Conservation (phyloP, 2,113 vertebrate species). For the Hepsetus odoe region DNA sequence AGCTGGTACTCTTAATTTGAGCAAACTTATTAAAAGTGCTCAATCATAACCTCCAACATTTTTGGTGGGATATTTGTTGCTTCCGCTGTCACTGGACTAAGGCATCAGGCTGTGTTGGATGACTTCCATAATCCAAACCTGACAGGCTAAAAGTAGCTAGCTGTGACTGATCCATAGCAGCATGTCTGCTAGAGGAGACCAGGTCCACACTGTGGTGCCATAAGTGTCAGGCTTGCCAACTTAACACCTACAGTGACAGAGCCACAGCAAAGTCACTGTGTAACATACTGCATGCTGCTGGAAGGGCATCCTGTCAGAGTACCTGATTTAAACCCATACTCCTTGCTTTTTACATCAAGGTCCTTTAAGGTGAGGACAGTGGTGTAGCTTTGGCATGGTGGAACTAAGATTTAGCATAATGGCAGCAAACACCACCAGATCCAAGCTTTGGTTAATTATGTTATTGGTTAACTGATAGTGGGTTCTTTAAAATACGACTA, state of each 20-base stretch:
- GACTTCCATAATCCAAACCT: constrained; percentile 32
- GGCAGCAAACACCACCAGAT: no score
- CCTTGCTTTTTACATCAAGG: not conserved
- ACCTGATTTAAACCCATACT: not conserved
- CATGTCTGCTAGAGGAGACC: constrained; percentile 16
- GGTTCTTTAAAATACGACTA: no score
- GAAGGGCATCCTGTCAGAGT: not conserved
- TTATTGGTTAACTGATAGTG: no score
- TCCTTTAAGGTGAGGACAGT: no score
- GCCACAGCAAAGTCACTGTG: constrained; percentile 9
- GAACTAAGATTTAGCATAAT: no score
- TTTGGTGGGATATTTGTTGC: no score
- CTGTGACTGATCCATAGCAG: constrained; percentile 27
- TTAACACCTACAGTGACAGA: constrained; percentile 38
- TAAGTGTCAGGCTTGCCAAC: constrained; percentile 18
- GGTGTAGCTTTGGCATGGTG: no score
- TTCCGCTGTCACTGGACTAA: constrained; percentile 14
- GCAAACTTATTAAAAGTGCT: no score
- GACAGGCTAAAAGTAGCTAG: constrained; percentile 38
- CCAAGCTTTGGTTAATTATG: no score
- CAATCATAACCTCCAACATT: no score
- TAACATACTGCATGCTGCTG: constrained; percentile 7
- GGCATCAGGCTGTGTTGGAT: constrained; percentile 36
- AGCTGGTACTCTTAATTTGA: no score
- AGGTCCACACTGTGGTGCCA: constrained; percentile 8